Percentiles rank a stretch among this genome's conserved stretches.
phyloP scores from a whole-genome alignment of 1,140 invertebrate species.

The Heliconius melpomene region DNA sequence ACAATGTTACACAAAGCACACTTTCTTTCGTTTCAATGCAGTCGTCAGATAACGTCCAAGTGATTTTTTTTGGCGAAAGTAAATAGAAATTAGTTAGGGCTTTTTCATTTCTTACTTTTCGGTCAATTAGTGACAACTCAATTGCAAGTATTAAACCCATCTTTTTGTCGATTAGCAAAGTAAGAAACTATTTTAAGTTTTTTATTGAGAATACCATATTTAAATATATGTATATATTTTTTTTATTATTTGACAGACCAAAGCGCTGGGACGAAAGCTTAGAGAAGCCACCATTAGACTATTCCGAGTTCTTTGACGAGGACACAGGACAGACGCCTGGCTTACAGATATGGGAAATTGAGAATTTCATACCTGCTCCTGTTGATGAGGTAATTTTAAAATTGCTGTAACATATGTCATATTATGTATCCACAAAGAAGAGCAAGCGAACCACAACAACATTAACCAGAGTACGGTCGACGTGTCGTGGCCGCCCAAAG shows the following conservation, averaged over 20 bases:
- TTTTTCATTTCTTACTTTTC: no score
- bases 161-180: no score
- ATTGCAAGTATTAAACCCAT: no score
- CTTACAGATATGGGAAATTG: constrained; percentile 97
- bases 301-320: constrained; percentile 99
- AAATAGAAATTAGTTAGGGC: no score
- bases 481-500: no score
- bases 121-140: no score
- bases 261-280: constrained; percentile 96
- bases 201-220: background rate
- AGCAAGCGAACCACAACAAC: no score
- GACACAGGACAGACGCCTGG: constrained; percentile 96
- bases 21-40: background rate
- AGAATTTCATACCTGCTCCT: constrained; percentile 98
- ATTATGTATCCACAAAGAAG: no score
- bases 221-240: background rate
- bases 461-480: no score
- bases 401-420: background rate
- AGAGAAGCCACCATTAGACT: constrained; percentile 98
- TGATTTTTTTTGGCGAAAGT: no score
- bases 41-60: background rate
- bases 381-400: constrained; percentile 86
- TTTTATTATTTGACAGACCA: constrained; percentile 81
- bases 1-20: background rate
- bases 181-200: no score